Conservation (phyloP, 1,140 invertebrate genomes). For the Penaeus chinensis region DNA sequence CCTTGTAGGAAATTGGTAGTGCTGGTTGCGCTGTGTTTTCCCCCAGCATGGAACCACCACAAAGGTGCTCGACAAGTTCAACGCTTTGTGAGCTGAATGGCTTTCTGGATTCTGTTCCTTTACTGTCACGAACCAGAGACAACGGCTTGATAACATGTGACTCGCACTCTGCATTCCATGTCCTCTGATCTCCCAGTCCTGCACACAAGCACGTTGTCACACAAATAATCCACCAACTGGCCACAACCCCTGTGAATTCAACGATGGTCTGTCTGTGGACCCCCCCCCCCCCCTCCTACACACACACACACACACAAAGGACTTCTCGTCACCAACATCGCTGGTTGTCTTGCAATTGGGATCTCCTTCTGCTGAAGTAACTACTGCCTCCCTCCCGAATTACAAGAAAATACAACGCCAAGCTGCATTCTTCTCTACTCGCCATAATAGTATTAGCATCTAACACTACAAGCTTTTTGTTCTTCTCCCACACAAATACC, state of each 20-base stretch:
- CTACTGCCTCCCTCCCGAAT: neutral
- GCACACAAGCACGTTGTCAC: neutral
- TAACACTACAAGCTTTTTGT: too few relatives aligned
- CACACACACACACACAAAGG: too few relatives aligned
- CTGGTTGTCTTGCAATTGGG: neutral
- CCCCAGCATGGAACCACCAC: neutral
- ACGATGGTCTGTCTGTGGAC: neutral
- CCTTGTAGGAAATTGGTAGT: neutral
- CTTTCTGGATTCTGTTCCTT: neutral
- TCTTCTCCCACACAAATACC: too few relatives aligned
- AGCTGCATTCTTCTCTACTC: neutral
- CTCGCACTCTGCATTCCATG: neutral
- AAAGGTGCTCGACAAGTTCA: neutral
- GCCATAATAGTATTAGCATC: too few relatives aligned
- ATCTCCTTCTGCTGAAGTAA: too few relatives aligned
- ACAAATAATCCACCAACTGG: neutral
- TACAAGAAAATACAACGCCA: neutral
- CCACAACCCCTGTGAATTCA: neutral
- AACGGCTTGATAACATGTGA: neutral
- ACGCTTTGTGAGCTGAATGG: conserved; percentile 13
- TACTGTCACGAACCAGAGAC: neutral
- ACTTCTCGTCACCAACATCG: neutral
- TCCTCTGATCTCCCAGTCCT: neutral
- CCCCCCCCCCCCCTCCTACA: neutral
- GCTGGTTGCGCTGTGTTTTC: neutral